Evolutionary conservation across 2,113 vertebrate genomes (phyloP).

Genomic region (Cinclus mexicanus): DNA sequence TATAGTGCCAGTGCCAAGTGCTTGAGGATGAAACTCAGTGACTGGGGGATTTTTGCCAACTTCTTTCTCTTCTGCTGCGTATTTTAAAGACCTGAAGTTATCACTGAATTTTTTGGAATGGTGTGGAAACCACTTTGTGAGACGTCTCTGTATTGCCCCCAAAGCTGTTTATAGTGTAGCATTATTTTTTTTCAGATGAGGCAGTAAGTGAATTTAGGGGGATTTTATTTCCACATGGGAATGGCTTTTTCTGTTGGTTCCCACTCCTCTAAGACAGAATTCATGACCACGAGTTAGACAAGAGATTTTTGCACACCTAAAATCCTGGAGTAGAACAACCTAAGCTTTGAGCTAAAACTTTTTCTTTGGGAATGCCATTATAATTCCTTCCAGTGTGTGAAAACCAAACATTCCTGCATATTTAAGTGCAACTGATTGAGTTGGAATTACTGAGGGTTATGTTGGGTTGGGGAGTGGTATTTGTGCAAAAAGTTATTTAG

Average conservation of each 20-base stretch:
- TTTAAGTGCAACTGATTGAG: not conserved
- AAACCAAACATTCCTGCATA: not conserved
- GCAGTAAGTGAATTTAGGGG: not conserved
- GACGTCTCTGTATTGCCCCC: not conserved
- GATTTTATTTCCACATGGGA: not conserved
- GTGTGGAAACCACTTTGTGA: not conserved
- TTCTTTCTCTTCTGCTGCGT: not conserved
- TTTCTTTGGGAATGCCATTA: not conserved
- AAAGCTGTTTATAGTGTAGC: not conserved
- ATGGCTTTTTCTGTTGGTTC: not conserved
- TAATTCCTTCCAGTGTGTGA: not conserved
- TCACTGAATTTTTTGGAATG: not conserved
- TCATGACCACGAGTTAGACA: not conserved
- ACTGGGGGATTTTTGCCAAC: not conserved
- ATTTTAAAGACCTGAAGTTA: not conserved
- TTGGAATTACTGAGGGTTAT: not conserved
- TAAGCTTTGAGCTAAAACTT: not conserved
- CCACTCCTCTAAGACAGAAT: not conserved
- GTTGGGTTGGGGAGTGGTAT: not conserved
- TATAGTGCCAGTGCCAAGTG: not conserved
- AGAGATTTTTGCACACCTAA: not conserved
- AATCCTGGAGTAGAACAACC: not conserved
- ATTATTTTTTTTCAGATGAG: not conserved
- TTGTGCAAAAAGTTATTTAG: not conserved
- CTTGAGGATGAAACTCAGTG: not conserved